Evolutionary conservation across 2,888 invertebrate genomes (phyloP), one percentile per base, ranked within the genome.

Genomic region (Iselma pallidipennis): DNA sequence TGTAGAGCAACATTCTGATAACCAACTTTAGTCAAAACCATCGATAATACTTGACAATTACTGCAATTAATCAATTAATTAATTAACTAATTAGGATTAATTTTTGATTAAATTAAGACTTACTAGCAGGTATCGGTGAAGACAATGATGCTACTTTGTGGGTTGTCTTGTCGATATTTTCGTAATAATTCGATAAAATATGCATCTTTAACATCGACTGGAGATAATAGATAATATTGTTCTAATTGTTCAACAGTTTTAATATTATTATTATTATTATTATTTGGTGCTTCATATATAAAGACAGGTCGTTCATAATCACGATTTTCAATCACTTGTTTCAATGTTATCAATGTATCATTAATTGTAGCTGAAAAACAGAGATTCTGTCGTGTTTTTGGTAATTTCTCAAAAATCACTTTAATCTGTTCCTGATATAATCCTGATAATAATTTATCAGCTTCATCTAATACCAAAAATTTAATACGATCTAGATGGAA

Each of bases 121-220:
- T 82, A 95, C 94, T 94, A 96, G 87, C 98, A 98, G 16, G 96
- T 98, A 74, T 95, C 92, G 1, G 96, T 94, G 78, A 99, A 99
- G 42, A 99, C 91, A 78, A 99, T 94, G 45, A 98, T 88, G 55
- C 94, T 96, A 1, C 94, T 91, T 66, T 87, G 86, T 31, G 89
- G 87, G 76, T 92, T 87, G 10, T 87, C 85, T 66, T 88, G 88
- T 42, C 89, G 84, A 81, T 91, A 97, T 67, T 89, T 88, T 61
- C 93, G 85, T 9, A 96, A 81, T 0, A 91, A 85, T 82, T 95
- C 90, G 19, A 98, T 92, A 25, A 98, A 82, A 77, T 95, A 96
- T 54, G 95, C 95, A 82, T 98, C 97, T 57, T 95, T 91, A 14
- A 95, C 92, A 78, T 96, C 92, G 59, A 89, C 89, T 0, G 98